Percentiles rank a stretch among this genome's conserved stretches.
phyloP scores from a whole-genome alignment of 2,888 invertebrate species.

The Apotomis turbidana region DNA sequence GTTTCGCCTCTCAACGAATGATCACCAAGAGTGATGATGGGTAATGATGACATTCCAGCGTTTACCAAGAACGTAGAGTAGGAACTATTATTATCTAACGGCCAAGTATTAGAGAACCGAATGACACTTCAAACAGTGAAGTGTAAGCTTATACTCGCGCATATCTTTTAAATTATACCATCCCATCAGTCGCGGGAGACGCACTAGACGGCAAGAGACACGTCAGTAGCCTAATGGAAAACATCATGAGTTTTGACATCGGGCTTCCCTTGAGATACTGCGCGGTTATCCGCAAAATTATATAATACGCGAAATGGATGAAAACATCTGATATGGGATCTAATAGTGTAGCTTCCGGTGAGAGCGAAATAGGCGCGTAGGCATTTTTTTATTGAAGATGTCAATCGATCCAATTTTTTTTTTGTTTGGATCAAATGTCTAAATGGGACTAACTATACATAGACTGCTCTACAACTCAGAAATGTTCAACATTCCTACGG shows the following conservation, averaged over 20 bases:
- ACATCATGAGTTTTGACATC: constrained; percentile 42
- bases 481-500: too few species aligned
- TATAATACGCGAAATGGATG: constrained; percentile 38
- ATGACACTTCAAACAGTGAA: too few species aligned
- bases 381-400: not conserved
- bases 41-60: too few species aligned
- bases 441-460: too few species aligned
- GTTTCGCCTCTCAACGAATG: too few species aligned
- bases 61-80: too few species aligned
- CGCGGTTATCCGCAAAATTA: constrained; percentile 35
- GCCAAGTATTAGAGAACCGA: not conserved
- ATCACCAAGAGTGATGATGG: too few species aligned
- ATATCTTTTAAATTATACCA: constrained; percentile 2
- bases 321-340: constrained; percentile 34
- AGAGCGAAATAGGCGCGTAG: constrained; percentile 15
- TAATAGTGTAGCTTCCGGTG: constrained; percentile 24
- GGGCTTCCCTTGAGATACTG: constrained; percentile 39
- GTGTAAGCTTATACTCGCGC: not conserved
- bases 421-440: too few species aligned
- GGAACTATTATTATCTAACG: too few species aligned
- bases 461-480: too few species aligned
- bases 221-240: constrained; percentile 42
- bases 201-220: constrained; percentile 40
- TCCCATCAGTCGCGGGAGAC: constrained; percentile 21
- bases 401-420: too few species aligned